Evolutionary conservation across 2,113 vertebrate genomes (phyloP), one percentile per base, ranked within the genome.

Genomic region (Callopanchax toddi): DNA sequence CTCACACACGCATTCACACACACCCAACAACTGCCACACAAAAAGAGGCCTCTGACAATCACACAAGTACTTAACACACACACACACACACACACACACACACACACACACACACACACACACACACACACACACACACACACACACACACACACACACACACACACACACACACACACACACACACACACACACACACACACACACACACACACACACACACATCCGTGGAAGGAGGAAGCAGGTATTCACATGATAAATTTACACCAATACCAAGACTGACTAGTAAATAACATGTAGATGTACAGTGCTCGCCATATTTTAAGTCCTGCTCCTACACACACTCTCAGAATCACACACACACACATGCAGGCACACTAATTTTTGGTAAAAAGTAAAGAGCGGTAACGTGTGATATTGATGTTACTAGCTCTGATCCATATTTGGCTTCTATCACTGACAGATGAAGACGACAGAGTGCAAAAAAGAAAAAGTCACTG

Each of bases 201-300:
- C n/a, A n/a, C n/a, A n/a, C 36, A 79, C 23, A 10, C 11, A 54
- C 46, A 15, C 55, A 59, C 51, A 79, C 56, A 51, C 79, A 68
- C 62, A 82, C 59, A 11, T 39, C 5, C 67, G 67, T 51, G 20
- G 15, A 65, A 39, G 64, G 20, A 79, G 76, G 74, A 82, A 74
- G 86, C 82, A 72, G 75, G 73, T 86, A 53, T 83, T 85, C 79
- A 90, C 88, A 86, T 67, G 79, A 85, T 77, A 85, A 69, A 88
- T 75, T 12, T 79, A 87, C 87, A 88, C 71, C 67, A 67, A 87
- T 75, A 88, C 75, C 80, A 92, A 50, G 71, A 91, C 74, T 65
- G 76, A 89, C 87, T 64, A 76, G 78, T 72, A 77, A 86, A 87
- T 82, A 88, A 89, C 79, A 87, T 59, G 63, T 49, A 79, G 68